A percentile compares a stretch with the other conserved stretches of the same genome.
phyloP scores from a whole-genome alignment of 2,113 vertebrate species.

The Arothron firmamentum region DNA sequence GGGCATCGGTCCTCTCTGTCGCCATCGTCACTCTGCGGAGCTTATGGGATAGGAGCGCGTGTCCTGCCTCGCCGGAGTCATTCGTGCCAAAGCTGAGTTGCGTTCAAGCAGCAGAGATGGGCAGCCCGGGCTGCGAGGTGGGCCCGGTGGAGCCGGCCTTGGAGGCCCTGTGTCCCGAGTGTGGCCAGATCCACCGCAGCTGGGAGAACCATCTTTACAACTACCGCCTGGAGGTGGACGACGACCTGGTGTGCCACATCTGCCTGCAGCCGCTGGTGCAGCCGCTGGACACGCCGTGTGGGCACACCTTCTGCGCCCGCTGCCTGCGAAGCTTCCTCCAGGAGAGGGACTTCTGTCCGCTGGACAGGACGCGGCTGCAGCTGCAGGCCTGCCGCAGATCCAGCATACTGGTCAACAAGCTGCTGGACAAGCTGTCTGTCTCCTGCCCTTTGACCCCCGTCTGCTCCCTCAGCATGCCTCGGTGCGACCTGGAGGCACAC shows the following conservation, averaged over 20 bases:
- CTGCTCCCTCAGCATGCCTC: slow-evolving; percentile 91
- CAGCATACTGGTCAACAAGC: slow-evolving; percentile 96
- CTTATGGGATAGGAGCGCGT: slow-evolving; percentile 65
- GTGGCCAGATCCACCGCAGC: slow-evolving; percentile 93
- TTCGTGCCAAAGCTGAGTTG: slow-evolving; percentile 62
- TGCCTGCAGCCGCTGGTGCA: slow-evolving; percentile 97
- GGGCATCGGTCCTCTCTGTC: slow-evolving; percentile 69
- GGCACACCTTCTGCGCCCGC: slow-evolving; percentile 97
- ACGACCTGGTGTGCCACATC: slow-evolving; percentile 97
- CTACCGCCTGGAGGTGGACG: slow-evolving; percentile 95
- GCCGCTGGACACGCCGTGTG: slow-evolving; percentile 94
- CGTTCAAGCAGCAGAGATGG: slow-evolving; percentile 74
- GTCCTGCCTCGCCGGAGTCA: slow-evolving; percentile 55
- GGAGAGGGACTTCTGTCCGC: slow-evolving; percentile 95
- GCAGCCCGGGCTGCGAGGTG: slow-evolving; percentile 83
- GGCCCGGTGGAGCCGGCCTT: slow-evolving; percentile 80
- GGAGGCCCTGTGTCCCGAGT: slow-evolving; percentile 90
- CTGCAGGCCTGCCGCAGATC: slow-evolving; percentile 93
- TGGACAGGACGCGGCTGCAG: slow-evolving; percentile 91
- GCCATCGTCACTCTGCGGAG: slow-evolving; percentile 46
- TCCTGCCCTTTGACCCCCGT: slow-evolving; percentile 85
- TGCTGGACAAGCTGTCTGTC: slow-evolving; percentile 91
- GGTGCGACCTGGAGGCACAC: slow-evolving; percentile 93
- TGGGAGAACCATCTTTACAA: slow-evolving; percentile 97
- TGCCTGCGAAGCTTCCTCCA: slow-evolving; percentile 96